These are phyloP conservation scores for Caenorhabditis tropicalis DNA, from an alignment of 1,140 invertebrate species.

Conservation along the genomic window DNA sequence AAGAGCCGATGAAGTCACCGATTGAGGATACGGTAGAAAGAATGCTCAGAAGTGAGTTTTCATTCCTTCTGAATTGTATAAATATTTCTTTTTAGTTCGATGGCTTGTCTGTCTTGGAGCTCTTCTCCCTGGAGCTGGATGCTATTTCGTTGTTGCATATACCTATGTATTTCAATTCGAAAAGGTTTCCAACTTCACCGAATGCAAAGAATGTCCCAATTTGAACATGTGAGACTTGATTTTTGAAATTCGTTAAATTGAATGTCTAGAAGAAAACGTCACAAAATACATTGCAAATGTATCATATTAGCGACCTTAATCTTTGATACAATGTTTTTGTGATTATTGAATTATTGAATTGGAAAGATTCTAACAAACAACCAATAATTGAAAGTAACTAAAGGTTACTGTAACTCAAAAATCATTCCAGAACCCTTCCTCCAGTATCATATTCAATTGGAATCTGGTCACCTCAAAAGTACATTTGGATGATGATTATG, in stretches of 20 bases:
- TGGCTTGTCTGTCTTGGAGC: slow-evolving; percentile 55
- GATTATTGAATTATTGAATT: neutral
- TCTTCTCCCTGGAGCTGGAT: slow-evolving; percentile 66
- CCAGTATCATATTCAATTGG: slow-evolving; percentile 68
- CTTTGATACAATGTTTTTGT: slow-evolving; percentile 39
- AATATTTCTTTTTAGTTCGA: slow-evolving; percentile 12
- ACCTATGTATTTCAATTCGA: slow-evolving; percentile 69
- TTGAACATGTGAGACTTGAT: slow-evolving; percentile 61
- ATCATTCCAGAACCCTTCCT: slow-evolving; percentile 61
- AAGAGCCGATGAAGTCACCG: neutral
- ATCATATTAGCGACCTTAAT: slow-evolving; percentile 25
- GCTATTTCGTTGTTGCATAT: slow-evolving; percentile 67
- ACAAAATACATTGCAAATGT: neutral
- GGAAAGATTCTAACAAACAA: neutral
- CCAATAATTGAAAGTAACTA: neutral
- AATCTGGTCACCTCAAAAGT: slow-evolving; percentile 70
- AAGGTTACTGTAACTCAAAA: neutral
- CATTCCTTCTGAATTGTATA: neutral
- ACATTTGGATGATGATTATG: slow-evolving; percentile 67
- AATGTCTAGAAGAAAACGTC: neutral
- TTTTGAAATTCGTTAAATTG: slow-evolving; percentile 16
- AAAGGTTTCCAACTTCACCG: slow-evolving; percentile 64
- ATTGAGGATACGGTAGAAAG: slow-evolving; percentile 43
- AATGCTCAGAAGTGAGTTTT: slow-evolving; percentile 44
- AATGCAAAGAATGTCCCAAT: slow-evolving; percentile 63